These are phyloP conservation scores for Cliona cf. orientalis DNA, from an alignment of 37 sponge, comb jelly and placozoan genomes.

Conservation along the genomic window DNA sequence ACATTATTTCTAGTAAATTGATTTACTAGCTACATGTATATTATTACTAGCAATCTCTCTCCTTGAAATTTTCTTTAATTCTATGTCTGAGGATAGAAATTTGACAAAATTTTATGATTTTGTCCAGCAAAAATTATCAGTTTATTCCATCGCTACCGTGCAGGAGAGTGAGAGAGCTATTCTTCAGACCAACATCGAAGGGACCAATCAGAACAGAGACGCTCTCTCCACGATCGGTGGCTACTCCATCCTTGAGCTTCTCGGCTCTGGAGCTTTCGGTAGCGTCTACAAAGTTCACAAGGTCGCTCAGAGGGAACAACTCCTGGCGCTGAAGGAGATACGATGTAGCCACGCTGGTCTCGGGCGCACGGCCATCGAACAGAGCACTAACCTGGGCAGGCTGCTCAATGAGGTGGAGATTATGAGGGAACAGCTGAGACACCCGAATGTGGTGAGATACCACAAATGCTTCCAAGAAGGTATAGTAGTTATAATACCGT, in stretches of 20 bases:
- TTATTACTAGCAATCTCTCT: neutral
- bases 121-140: neutral
- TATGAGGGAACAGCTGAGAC: slow-evolving; percentile 77
- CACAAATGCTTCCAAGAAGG: slow-evolving; percentile 84
- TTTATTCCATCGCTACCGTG: neutral
- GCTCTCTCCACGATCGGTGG: slow-evolving; percentile 64
- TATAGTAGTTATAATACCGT: no score
- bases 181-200: slow-evolving; percentile 39
- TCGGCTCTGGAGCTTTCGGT: slow-evolving; percentile 93
- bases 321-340: slow-evolving; percentile 87
- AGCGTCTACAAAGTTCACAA: slow-evolving; percentile 86
- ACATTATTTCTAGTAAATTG: no score
- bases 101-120: no score
- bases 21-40: no score
- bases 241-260: slow-evolving; percentile 78
- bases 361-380: slow-evolving; percentile 61
- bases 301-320: neutral
- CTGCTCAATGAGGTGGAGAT: slow-evolving; percentile 86
- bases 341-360: slow-evolving; percentile 57
- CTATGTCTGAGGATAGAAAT: neutral
- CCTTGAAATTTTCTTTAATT: neutral
- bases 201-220: slow-evolving; percentile 54
- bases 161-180: slow-evolving; percentile 60
- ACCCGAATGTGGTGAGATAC: slow-evolving; percentile 80
- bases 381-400: slow-evolving; percentile 57